These are phyloP conservation scores for Gonocerus acuteangulatus DNA, from an alignment of 2,888 invertebrate species.

Conservation along the genomic window DNA sequence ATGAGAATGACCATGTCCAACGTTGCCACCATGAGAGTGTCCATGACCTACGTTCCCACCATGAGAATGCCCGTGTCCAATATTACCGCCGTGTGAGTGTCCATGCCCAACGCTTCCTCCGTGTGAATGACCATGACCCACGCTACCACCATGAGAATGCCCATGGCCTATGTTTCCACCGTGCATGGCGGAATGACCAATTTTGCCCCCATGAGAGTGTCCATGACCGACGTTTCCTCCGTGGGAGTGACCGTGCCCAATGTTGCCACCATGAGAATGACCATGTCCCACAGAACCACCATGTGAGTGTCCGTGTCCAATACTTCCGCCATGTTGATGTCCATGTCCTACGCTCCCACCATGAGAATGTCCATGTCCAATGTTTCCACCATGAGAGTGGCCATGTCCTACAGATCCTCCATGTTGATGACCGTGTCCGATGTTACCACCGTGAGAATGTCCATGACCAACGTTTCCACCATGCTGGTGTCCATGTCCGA, in stretches of 20 bases:
- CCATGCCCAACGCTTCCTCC: slow-evolving; percentile 35
- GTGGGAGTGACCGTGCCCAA: slow-evolving; percentile 33
- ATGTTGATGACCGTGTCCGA: slow-evolving; percentile 34
- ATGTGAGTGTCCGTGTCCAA: slow-evolving; percentile 34
- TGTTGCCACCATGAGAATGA: slow-evolving; percentile 33
- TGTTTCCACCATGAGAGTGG: slow-evolving; percentile 33
- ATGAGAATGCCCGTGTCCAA: slow-evolving; percentile 34
- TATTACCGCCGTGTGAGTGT: slow-evolving; percentile 32
- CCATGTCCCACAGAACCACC: slow-evolving; percentile 34
- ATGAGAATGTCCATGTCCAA: slow-evolving; percentile 34
- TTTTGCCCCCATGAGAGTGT: slow-evolving; percentile 34
- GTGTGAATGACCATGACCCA: slow-evolving; percentile 34
- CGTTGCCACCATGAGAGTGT: slow-evolving; percentile 33
- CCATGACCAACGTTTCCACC: slow-evolving; percentile 34
- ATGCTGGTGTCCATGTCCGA: slow-evolving; percentile 35
- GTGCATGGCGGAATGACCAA: slow-evolving; percentile 35
- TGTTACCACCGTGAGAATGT: slow-evolving; percentile 31
- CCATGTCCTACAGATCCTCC: slow-evolving; percentile 33
- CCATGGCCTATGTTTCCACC: slow-evolving; percentile 34
- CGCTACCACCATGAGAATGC: slow-evolving; percentile 32
- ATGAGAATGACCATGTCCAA: slow-evolving; percentile 34
- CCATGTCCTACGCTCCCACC: slow-evolving; percentile 33
- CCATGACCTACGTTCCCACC: slow-evolving; percentile 34
- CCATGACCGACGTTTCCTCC: slow-evolving; percentile 33
- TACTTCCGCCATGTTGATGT: slow-evolving; percentile 31